Conservation (phyloP, 2,888 invertebrate species). For the Portevinia maculata region DNA sequence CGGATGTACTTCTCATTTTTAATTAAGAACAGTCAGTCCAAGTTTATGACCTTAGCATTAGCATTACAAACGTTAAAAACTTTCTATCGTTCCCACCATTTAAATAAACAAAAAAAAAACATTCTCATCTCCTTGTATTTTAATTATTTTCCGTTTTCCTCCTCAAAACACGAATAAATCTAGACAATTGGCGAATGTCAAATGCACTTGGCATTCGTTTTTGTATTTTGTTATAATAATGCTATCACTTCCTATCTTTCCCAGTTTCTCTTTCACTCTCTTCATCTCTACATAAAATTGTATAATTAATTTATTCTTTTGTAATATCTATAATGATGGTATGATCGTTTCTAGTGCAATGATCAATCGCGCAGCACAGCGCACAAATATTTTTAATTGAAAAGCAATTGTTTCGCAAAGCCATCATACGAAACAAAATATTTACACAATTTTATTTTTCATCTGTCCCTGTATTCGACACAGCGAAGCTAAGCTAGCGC, state of each 20-base stretch:
- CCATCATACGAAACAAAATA: constrained; percentile 10
- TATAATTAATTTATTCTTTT: constrained; percentile 25
- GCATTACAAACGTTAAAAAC: neutral
- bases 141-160: constrained; percentile 26
- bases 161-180: constrained; percentile 1
- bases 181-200: constrained; percentile 11
- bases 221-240: constrained; percentile 1
- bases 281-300: neutral
- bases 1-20: neutral
- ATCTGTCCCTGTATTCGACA: neutral
- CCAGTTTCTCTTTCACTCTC: neutral
- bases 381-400: constrained; percentile 37
- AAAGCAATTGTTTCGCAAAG: constrained; percentile 38
- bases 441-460: constrained; percentile 6
- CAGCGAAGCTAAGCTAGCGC: neutral
- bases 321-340: neutral
- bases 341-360: constrained; percentile 23
- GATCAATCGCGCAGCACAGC: constrained; percentile 8
- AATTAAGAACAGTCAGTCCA: neutral
- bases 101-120: neutral
- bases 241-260: neutral
- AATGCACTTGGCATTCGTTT: constrained; percentile 41
- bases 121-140: neutral
- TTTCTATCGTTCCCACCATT: neutral
- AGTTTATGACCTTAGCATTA: too few species aligned